Percentiles rank a stretch among this genome's conserved stretches.
phyloP scores from a whole-genome alignment of 2,888 invertebrate species.

The Gastracanthus pulcherrimus region DNA sequence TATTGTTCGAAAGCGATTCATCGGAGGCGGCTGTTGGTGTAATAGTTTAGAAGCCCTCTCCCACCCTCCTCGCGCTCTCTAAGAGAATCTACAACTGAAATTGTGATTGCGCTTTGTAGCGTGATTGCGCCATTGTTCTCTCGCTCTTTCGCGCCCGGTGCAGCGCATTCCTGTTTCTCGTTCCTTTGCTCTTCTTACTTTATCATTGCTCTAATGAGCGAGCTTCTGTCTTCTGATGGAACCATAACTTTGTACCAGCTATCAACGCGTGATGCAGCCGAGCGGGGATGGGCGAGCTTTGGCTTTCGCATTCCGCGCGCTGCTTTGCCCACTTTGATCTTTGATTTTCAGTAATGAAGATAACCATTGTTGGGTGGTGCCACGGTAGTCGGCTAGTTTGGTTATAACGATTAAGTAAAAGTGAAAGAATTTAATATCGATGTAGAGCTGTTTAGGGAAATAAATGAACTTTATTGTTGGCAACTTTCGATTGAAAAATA shows the following conservation, averaged over 20 bases:
- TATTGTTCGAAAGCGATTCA: neutral
- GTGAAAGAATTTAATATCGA: too few species aligned
- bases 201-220: neutral
- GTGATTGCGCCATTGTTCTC: slow-evolving; percentile 47
- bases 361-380: neutral
- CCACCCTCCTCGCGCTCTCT: neutral
- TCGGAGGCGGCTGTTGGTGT: too few species aligned
- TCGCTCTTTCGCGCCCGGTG: neutral
- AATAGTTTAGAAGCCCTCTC: too few species aligned
- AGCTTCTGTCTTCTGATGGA: neutral
- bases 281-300: neutral
- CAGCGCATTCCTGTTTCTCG: neutral
- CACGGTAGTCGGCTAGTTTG: neutral
- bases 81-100: neutral
- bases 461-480: too few species aligned
- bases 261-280: neutral
- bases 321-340: neutral
- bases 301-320: neutral
- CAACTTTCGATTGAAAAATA: too few species aligned
- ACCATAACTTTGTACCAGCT: slow-evolving; percentile 19
- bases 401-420: too few species aligned
- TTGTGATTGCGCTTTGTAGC: slow-evolving; percentile 40
- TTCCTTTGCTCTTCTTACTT: too few species aligned
- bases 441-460: too few species aligned
- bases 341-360: neutral